A percentile compares a stretch with the other conserved stretches of the same genome.
Conservation (phyloP, 1,140 invertebrate genomes). For the Vollenhovia emeryi region DNA sequence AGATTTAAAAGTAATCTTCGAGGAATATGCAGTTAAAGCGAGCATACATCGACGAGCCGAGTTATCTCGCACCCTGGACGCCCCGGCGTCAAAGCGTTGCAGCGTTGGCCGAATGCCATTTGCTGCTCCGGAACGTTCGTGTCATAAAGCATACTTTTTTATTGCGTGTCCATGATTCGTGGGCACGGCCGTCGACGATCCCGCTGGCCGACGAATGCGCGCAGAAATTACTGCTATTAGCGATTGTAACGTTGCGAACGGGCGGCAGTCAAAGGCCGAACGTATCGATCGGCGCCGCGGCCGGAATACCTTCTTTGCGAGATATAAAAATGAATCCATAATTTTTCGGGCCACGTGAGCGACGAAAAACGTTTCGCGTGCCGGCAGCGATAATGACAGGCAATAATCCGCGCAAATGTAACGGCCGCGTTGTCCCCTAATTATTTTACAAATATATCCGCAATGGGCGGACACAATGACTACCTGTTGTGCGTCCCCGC, state of each 20-base stretch:
- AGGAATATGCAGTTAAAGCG: not conserved
- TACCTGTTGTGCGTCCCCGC: conserved; percentile 1
- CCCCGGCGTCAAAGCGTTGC: not conserved
- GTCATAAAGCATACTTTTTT: conserved; percentile 70
- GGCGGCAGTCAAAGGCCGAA: conserved; percentile 64
- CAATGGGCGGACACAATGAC: not conserved
- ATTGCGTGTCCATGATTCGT: conserved; percentile 63
- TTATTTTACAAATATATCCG: conserved; percentile 52
- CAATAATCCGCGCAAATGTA: conserved; percentile 64
- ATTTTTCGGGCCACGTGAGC: conserved; percentile 50
- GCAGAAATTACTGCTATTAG: conserved; percentile 73
- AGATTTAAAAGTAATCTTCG: not conserved
- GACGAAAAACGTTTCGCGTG: conserved; percentile 67
- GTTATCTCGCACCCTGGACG: not conserved
- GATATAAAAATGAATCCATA: conserved; percentile 68
- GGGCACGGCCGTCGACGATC: conserved; percentile 61
- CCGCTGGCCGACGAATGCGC: conserved; percentile 46
- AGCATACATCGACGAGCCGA: not conserved
- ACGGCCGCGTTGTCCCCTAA: conserved; percentile 60
- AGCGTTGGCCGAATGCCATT: conserved; percentile 49
- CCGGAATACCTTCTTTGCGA: conserved; percentile 58
- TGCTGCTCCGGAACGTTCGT: conserved; percentile 45
- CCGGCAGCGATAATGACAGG: conserved; percentile 55
- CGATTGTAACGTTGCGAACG: conserved; percentile 71
- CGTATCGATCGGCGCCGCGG: conserved; percentile 56